These are phyloP conservation scores for Brenthis daphne DNA, from an alignment of 2,888 invertebrate species.

Conservation along the genomic window DNA sequence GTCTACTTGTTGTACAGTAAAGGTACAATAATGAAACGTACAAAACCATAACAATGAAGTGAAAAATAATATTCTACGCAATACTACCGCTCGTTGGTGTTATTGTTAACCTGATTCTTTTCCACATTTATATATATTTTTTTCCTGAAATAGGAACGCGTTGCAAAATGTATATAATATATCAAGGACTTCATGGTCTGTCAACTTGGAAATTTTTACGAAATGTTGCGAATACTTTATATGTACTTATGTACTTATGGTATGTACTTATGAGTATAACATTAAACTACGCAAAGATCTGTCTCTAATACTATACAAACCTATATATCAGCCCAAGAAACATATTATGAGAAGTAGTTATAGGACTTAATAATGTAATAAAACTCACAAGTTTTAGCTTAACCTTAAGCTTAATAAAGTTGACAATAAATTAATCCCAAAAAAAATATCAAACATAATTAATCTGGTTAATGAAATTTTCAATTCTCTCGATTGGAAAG, in stretches of 20 bases:
- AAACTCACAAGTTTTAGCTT: too few species aligned
- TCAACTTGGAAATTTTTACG: conserved; percentile 6
- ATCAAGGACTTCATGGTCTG: conserved; percentile 17
- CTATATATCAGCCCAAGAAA: too few species aligned
- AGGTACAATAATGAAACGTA: conserved; percentile 34
- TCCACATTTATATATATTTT: not conserved
- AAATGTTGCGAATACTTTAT: not conserved
- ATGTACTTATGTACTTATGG: too few species aligned
- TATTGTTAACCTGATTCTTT: conserved; percentile 28
- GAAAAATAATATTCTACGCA: conserved; percentile 32
- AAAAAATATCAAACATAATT: not conserved
- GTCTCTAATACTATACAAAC: not conserved
- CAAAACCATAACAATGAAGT: conserved; percentile 27
- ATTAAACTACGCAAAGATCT: not conserved
- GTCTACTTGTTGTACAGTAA: conserved; percentile 33
- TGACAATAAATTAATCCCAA: not conserved
- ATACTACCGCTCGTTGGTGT: conserved; percentile 12
- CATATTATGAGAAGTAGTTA: too few species aligned
- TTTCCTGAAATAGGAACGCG: conserved; percentile 15
- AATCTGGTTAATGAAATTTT: not conserved
- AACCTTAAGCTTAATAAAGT: too few species aligned
- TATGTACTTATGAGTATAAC: too few species aligned
- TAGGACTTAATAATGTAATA: too few species aligned
- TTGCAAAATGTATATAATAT: conserved; percentile 1
- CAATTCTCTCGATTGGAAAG: not conserved